Base-by-base conservation (phyloP, 2,888 invertebrate species). In the Dendrolimus houi region DNA sequence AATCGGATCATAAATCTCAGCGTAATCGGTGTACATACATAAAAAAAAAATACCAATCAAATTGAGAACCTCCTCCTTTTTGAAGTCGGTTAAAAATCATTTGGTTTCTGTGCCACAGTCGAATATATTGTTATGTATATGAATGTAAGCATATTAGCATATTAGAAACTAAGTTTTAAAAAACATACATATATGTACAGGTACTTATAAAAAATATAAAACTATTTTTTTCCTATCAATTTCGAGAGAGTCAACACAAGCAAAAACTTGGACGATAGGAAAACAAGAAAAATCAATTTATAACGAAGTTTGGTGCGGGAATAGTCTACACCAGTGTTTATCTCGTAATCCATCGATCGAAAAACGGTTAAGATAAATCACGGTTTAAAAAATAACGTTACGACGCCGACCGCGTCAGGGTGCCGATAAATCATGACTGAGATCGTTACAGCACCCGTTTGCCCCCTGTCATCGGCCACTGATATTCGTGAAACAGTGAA, bases 371-470 rank as follows among this genome's bases (percentile, higher is more conserved):
- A 82, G 81, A 83, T 82, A 82, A 79, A 79, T 75, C 68, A 65
- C 63, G 74, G 75, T 73, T 79, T 79, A 79, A 83, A 84, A 86
- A 85, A 83, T 79, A 81, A 77, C 79, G 74, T 71, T 72, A 71
- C 71, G 70, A 72, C 72, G 71, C 72, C 70, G 65, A 67, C 65
- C 66, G 68, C 73, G 72, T 73, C 70, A 71, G 70, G 71, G 72
- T 72, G 72, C 74, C 81, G 75, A 87, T 87, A 85, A 87, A 86
- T 87, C 85, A 86, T 81, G 74, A 70, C 61, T 67, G 63, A 62
- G 70, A 72, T 68, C 67, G 73, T 73, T 71, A 74, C 75, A 74
- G 70, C 74, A 76, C 70, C 68, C 72, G 66, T 72, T 71, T 66
- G 63, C 72, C 76, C 74, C 74, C 71, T 77, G 75, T 76, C 75